A percentile compares a stretch with the other conserved stretches of the same genome.
phyloP scores from a whole-genome alignment of 2,113 vertebrate genomes.

The Thinocorus orbignyianus region DNA sequence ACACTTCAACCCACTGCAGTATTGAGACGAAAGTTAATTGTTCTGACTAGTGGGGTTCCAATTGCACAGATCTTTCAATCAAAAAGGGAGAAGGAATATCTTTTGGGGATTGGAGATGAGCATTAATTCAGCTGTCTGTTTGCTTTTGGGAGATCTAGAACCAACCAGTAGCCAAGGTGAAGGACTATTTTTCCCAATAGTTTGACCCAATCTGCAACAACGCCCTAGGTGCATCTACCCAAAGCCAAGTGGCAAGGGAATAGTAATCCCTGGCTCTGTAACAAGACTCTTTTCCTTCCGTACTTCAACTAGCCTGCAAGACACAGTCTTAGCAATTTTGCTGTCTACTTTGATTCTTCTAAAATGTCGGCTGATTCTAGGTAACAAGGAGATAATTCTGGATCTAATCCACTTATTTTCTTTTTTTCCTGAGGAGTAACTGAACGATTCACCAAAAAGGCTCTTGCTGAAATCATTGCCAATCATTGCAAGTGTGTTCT shows the following conservation, averaged over 20 bases:
- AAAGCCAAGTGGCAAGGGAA: neutral
- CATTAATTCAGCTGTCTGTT: neutral
- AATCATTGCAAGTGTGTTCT: neutral
- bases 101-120: neutral
- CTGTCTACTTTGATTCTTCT: neutral
- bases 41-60: neutral
- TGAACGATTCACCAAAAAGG: neutral
- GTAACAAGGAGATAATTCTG: neutral
- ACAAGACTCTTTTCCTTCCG: neutral
- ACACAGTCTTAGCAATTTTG: neutral
- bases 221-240: rapidly evolving
- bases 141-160: neutral
- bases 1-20: rapidly evolving
- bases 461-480: neutral
- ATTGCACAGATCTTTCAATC: rapidly evolving
- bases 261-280: neutral
- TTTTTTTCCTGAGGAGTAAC: neutral
- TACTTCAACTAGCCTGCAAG: neutral
- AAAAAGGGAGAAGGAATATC: neutral
- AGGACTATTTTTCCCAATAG: neutral
- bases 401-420: neutral
- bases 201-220: neutral
- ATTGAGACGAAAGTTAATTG: neutral
- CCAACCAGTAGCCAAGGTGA: neutral
- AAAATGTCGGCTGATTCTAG: neutral